These are phyloP conservation scores for Megathymus violae DNA, from an alignment of 1,140 invertebrate species.

Conservation along the genomic window DNA sequence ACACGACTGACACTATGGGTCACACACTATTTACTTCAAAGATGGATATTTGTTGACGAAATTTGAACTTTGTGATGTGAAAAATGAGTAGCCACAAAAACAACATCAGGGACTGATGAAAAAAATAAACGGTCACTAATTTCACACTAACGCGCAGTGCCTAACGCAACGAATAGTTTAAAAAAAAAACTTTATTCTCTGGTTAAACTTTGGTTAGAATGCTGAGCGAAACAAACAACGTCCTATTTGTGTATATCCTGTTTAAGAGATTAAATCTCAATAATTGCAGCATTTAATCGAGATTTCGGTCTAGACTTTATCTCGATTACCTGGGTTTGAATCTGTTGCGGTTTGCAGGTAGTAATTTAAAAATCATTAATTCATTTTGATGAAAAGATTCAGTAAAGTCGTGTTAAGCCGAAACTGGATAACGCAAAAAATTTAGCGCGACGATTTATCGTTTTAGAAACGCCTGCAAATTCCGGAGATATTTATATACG, in stretches of 20 bases:
- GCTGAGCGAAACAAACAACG: slow-evolving; percentile 48
- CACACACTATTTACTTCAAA: slow-evolving; percentile 13
- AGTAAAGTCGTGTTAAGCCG: background rate
- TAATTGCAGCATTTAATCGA: slow-evolving; percentile 55
- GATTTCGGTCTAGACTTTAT: slow-evolving; percentile 48
- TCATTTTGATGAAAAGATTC: slow-evolving; percentile 16
- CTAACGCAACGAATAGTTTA: slow-evolving; percentile 37
- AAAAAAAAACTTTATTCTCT: slow-evolving; percentile 40
- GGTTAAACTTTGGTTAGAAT: slow-evolving; percentile 38
- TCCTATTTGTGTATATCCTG: slow-evolving; percentile 66
- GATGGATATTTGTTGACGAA: slow-evolving; percentile 12
- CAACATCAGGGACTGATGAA: background rate
- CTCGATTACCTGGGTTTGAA: slow-evolving; percentile 36
- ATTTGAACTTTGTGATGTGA: slow-evolving; percentile 6
- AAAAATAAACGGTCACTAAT: slow-evolving; percentile 15
- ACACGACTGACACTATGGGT: slow-evolving; percentile 16
- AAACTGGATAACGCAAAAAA: background rate
- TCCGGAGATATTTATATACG: no score
- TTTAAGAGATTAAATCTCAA: slow-evolving; percentile 64
- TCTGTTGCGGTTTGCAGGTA: slow-evolving; percentile 30
- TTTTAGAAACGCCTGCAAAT: background rate
- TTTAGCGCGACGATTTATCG: background rate
- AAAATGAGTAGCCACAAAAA: background rate
- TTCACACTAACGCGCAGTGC: slow-evolving; percentile 35
- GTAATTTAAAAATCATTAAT: slow-evolving; percentile 34